phyloP scores from a whole-genome alignment of 1,140 invertebrate species.

The Neodiprion virginianus region DNA sequence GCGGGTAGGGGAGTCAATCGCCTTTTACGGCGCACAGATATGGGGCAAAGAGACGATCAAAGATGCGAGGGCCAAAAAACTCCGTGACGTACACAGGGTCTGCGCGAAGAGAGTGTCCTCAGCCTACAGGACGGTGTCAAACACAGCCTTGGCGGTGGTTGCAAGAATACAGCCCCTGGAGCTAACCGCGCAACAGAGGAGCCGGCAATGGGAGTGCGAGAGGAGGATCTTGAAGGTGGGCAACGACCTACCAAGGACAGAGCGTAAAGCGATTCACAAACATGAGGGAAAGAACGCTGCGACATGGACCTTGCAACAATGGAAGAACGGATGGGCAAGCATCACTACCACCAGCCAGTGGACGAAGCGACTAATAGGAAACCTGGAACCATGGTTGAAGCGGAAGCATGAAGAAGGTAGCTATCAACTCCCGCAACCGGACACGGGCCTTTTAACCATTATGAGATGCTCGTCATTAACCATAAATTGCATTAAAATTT shows the following conservation, averaged over 20 bases:
- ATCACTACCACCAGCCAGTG: slow-evolving; percentile 22
- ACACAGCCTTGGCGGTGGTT: slow-evolving; percentile 22
- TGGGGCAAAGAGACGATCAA: slow-evolving; percentile 20
- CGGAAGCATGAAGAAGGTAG: slow-evolving; percentile 24
- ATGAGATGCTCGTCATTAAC: background rate
- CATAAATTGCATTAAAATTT: no score
- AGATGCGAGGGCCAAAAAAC: slow-evolving; percentile 9
- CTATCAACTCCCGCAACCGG: slow-evolving; percentile 33
- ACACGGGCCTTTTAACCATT: slow-evolving; percentile 32
- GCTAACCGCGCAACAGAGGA: slow-evolving; percentile 19
- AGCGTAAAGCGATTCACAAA: slow-evolving; percentile 2
- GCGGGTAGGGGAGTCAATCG: slow-evolving; percentile 22
- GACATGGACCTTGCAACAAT: background rate
- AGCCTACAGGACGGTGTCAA: slow-evolving; percentile 19
- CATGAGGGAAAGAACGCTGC: background rate
- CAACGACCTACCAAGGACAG: background rate
- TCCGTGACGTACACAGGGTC: slow-evolving; percentile 27
- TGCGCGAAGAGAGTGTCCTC: slow-evolving; percentile 25
- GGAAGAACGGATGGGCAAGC: slow-evolving; percentile 27
- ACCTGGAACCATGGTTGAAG: slow-evolving; percentile 29
- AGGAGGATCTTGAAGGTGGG: background rate
- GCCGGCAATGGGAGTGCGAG: background rate
- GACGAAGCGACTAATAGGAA: slow-evolving; percentile 29
- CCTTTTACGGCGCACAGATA: slow-evolving; percentile 30
- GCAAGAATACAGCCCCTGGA: slow-evolving; percentile 32